Evolutionary conservation across 1,140 invertebrate genomes (phyloP).

Genomic region (Listronotus oregonensis): DNA sequence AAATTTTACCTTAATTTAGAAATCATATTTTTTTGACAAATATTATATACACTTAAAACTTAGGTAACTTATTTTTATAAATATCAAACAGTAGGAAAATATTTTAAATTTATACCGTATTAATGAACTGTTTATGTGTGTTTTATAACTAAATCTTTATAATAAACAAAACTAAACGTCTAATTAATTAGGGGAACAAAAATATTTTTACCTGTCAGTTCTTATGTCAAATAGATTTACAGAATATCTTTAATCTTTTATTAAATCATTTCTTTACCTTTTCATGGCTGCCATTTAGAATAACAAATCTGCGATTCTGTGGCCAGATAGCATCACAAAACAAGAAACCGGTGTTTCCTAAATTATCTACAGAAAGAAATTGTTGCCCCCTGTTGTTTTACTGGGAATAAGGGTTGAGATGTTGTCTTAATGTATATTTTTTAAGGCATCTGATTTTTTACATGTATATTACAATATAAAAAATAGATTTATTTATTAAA

Average conservation of each 20-base stretch:
- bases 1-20: no score
- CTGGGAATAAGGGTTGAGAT: constrained; percentile 25
- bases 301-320: constrained; percentile 34
- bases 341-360: constrained; percentile 29
- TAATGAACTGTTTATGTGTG: no score
- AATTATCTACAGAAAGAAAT: constrained; percentile 20
- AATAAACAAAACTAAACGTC: constrained; percentile 22
- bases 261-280: constrained; percentile 34
- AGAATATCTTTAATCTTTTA: constrained; percentile 36
- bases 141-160: background rate
- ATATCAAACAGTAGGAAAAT: no score
- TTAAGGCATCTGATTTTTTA: no score
- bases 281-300: constrained; percentile 34
- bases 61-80: no score
- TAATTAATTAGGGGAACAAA: constrained; percentile 23
- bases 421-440: no score
- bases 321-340: constrained; percentile 16
- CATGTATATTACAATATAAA: no score
- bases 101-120: no score
- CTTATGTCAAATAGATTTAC: constrained; percentile 35
- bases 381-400: constrained; percentile 18
- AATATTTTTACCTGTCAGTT: constrained; percentile 26
- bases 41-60: no score
- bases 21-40: no score
- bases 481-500: no score